Evolutionary conservation across 1,140 invertebrate genomes (phyloP).

Genomic region (Meloidogyne exigua): DNA sequence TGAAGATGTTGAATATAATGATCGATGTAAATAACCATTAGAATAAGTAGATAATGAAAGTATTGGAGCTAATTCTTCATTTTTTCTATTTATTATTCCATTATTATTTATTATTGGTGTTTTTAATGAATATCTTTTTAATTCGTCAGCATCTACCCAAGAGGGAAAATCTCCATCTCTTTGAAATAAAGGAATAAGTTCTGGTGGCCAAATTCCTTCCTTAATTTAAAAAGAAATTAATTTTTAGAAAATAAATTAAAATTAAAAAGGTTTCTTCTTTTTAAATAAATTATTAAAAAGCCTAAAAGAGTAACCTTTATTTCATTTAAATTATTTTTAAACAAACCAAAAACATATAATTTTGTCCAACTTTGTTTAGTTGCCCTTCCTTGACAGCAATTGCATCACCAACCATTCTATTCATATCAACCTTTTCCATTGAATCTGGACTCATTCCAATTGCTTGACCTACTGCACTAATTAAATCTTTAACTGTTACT

Average conservation of each 20-base stretch:
- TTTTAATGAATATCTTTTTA: slow-evolving; percentile 11
- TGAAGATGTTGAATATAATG: slow-evolving; percentile 21
- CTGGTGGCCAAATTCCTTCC: slow-evolving; percentile 48
- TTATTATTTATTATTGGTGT: slow-evolving; percentile 13
- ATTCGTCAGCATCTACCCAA: slow-evolving; percentile 42
- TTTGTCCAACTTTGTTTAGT: slow-evolving; percentile 38
- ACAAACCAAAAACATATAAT: slow-evolving; percentile 38
- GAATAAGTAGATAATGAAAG: slow-evolving; percentile 32
- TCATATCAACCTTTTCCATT: slow-evolving; percentile 39
- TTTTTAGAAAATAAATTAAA: slow-evolving; percentile 7
- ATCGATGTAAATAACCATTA: slow-evolving; percentile 33
- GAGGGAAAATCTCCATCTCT: slow-evolving; percentile 47
- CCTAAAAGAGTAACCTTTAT: no score
- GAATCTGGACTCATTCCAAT: slow-evolving; percentile 47
- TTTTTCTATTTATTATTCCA: neutral
- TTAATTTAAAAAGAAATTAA: slow-evolving; percentile 16
- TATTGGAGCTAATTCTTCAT: slow-evolving; percentile 9
- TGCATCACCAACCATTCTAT: slow-evolving; percentile 44
- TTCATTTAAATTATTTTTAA: no score
- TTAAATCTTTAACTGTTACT: slow-evolving; percentile 38
- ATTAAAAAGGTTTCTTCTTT: neutral
- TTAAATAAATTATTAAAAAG: no score
- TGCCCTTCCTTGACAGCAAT: slow-evolving; percentile 47
- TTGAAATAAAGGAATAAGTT: slow-evolving; percentile 44
- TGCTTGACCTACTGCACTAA: slow-evolving; percentile 42